These are phyloP conservation scores for Pedetes capensis DNA, from an alignment of 2,113 vertebrate species.

Conservation along the genomic window DNA sequence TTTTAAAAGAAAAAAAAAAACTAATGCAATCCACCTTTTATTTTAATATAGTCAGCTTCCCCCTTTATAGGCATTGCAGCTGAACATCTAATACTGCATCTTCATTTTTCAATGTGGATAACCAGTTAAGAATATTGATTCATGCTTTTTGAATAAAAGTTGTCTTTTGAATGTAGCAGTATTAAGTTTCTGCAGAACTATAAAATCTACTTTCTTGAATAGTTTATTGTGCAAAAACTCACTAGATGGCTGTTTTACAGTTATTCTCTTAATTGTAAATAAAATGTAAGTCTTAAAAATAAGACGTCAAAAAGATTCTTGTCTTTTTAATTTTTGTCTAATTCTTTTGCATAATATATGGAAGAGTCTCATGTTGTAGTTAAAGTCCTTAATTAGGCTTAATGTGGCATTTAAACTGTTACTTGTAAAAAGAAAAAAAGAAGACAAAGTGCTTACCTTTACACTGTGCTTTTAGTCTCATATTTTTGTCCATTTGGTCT, in stretches of 20 bases:
- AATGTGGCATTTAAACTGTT: conserved; percentile 47
- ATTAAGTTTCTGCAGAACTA: conserved; percentile 4
- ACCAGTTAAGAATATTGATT: conserved; percentile 2
- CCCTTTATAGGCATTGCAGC: background rate
- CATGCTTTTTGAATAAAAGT: conserved; percentile 36
- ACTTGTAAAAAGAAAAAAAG: background rate
- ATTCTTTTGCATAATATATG: conserved; percentile 19
- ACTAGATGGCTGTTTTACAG: background rate
- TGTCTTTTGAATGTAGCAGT: conserved; percentile 9
- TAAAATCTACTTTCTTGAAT: background rate
- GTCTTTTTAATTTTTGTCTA: background rate
- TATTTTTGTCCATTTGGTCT: background rate
- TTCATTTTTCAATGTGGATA: conserved; percentile 12
- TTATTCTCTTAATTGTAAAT: conserved; percentile 1
- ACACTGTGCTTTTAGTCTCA: background rate
- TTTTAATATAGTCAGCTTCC: background rate
- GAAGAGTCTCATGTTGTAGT: conserved; percentile 3
- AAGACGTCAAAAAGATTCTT: background rate
- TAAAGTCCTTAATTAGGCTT: background rate
- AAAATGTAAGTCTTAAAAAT: conserved; percentile 16
- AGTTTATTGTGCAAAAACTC: conserved; percentile 23
- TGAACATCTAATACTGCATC: background rate
- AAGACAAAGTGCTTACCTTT: background rate
- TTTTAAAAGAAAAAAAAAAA: background rate
- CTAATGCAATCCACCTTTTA: background rate